These are phyloP conservation scores for Magallana ariakensis DNA, from an alignment of 1,140 invertebrate genomes.

Conservation along the genomic window DNA sequence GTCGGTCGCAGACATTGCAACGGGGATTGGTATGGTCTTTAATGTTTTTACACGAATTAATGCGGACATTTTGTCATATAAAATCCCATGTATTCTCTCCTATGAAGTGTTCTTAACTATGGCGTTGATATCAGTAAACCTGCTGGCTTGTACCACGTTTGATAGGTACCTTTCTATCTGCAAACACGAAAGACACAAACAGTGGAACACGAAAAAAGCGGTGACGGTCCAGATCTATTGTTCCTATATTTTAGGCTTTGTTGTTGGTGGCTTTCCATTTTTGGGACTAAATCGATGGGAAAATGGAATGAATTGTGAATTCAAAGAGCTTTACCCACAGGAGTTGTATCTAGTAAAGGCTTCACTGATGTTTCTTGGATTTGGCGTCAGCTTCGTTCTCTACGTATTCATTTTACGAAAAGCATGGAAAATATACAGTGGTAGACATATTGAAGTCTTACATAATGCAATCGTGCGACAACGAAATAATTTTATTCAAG, in stretches of 20 bases:
- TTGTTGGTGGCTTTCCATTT: slow-evolving; percentile 3
- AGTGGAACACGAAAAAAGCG: background rate
- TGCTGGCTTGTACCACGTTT: slow-evolving; percentile 17
- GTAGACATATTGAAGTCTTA: slow-evolving; percentile 6
- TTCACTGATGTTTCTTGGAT: background rate
- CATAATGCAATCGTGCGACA: background rate
- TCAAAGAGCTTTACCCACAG: background rate
- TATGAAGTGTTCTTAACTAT: slow-evolving; percentile 12
- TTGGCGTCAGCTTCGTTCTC: background rate
- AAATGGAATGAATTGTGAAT: background rate
- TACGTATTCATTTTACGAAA: slow-evolving; percentile 23
- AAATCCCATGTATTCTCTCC: background rate
- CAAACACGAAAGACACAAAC: background rate
- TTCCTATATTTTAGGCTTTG: background rate
- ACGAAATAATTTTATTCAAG: background rate
- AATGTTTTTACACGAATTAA: background rate
- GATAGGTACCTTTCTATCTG: background rate
- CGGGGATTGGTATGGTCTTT: background rate
- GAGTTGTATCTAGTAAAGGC: slow-evolving; percentile 7
- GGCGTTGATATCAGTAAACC: background rate
- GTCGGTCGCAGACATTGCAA: background rate
- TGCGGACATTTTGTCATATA: background rate
- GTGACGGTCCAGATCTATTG: background rate
- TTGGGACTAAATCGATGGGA: background rate
- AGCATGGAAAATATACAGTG: background rate